Percentiles rank a stretch among this genome's conserved stretches.
Conservation (phyloP, 2,113 vertebrate species). For the Pituophis catenifer region DNA sequence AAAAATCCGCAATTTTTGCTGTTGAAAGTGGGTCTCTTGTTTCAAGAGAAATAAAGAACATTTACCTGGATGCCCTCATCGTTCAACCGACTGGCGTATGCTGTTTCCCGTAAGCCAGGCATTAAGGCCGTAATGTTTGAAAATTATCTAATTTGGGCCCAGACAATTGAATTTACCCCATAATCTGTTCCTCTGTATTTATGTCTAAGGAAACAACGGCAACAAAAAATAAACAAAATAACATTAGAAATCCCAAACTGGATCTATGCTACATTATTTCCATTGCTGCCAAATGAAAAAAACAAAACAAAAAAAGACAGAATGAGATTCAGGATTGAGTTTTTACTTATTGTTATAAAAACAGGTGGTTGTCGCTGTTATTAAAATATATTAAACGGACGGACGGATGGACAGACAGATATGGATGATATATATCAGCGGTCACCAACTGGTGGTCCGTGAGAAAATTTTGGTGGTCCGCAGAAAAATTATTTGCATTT, state of each 20-base stretch:
- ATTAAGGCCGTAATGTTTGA: not conserved
- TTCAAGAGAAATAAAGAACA: not conserved
- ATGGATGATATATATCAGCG: no score
- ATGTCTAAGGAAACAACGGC: not conserved
- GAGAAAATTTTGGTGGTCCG: no score
- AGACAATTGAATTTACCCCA: conserved; percentile 24
- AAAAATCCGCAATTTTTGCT: not conserved
- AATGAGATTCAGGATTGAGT: not conserved
- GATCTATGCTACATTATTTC: not conserved
- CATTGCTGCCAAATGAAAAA: not conserved
- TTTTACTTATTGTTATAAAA: not conserved
- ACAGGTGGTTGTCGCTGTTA: not conserved
- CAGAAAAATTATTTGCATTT: no score
- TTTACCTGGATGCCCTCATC: not conserved
- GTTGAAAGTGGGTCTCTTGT: not conserved
- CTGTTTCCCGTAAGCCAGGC: not conserved
- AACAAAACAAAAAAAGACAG: not conserved
- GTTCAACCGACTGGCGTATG: not conserved
- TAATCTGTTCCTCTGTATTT: conserved; percentile 7
- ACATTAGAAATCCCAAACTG: not conserved
- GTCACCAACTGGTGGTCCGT: no score
- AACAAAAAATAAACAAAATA: not conserved
- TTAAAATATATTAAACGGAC: not conserved
- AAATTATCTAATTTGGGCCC: conserved; percentile 18
- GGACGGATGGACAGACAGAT: no score